Base-by-base conservation (phyloP, 2,888 invertebrate genomes). In the Acronicta psi region DNA sequence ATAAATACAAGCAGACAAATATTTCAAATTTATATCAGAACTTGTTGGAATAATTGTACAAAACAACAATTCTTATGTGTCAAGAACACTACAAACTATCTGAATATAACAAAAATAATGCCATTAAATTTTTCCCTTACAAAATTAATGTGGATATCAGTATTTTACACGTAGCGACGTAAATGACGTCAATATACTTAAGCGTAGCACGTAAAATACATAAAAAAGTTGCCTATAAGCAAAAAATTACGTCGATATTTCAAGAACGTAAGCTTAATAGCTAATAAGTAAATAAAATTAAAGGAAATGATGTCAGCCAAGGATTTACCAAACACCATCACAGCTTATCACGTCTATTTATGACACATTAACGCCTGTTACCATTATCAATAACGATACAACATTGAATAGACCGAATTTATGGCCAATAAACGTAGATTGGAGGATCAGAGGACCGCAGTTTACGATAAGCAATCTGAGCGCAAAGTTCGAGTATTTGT, bases 391-490 rank as follows among this genome's bases (percentile, higher is more conserved):
- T 82, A 80, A 70, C 83, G 75, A 80, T 83, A 85, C 84, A 85
- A 91, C 87, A 92, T 91, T 91, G 91, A 91, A 91, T 89, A 82
- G 84, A 67, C 50, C 62, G 60, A 80, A 87, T 86, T 92, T 91
- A 93, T 88, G 75, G 85, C 77, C 88, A 69, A 88, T 93, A 92
- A 93, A 93, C 83, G 75, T 82, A 87, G 92, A 93, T 93, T 93
- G 90, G 89, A 90, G 93, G 93, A 93, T 92, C 92, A 87, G 84
- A 83, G 87, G 90, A 89, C 88, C 88, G 84, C 84, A 80, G 70
- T 88, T 93, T 93, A 93, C 87, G 93, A 92, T 88, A 86, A 87
- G 90, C 91, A 93, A 93, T 93, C 90, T 91, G 77, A 82, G 80
- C 78, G 73, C 82, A 87, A 85, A 85, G 83, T 79, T 76, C 77